Conservation (phyloP, 2,113 vertebrate species). For the Catharus minimus region DNA sequence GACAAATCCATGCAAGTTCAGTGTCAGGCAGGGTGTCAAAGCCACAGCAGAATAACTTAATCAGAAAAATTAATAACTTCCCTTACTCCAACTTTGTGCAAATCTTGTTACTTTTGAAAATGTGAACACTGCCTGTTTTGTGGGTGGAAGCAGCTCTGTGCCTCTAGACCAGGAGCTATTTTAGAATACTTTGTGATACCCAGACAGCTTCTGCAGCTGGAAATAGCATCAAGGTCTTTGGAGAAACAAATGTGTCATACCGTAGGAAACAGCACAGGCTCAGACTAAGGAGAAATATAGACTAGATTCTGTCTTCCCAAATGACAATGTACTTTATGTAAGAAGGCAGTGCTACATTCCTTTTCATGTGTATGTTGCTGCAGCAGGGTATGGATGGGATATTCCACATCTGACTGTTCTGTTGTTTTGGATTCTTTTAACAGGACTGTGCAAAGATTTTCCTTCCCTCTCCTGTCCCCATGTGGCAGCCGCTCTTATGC, state of each 20-base stretch:
- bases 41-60: not conserved
- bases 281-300: not conserved
- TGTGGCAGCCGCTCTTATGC: constrained; percentile 51
- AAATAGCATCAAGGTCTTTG: constrained; percentile 27
- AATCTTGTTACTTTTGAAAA: not conserved
- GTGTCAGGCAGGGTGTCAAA: not conserved
- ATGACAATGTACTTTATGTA: not conserved
- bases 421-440: not conserved
- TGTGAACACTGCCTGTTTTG: not conserved
- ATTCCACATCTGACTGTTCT: not conserved
- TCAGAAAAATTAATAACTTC: not conserved
- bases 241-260: not conserved
- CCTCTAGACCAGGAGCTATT: not conserved
- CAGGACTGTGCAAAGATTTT: constrained; percentile 48
- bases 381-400: not conserved
- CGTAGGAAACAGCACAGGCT: not conserved
- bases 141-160: not conserved
- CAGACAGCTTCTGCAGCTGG: not conserved
- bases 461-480: not conserved
- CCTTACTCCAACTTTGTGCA: not conserved
- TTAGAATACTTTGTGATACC: not conserved
- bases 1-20: not conserved
- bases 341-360: not conserved
- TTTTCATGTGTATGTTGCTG: not conserved
- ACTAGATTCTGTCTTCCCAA: not conserved